These are phyloP conservation scores for Brachynemurus nebulosus DNA, from an alignment of 2,888 invertebrate genomes.

Conservation along the genomic window DNA sequence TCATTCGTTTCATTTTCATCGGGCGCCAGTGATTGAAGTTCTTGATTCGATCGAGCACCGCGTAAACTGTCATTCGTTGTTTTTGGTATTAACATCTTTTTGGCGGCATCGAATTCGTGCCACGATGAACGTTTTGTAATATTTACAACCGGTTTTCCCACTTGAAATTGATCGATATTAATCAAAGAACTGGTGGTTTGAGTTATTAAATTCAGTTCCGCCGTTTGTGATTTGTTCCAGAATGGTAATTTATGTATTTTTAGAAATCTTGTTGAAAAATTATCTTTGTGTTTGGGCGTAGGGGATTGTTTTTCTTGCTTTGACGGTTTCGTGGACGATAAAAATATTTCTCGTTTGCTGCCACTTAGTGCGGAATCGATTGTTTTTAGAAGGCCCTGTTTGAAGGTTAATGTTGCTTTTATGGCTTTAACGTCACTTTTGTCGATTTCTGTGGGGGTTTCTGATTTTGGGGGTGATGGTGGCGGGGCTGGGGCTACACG, in stretches of 20 bases:
- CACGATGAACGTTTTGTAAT: conserved; percentile 21
- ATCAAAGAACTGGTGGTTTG: not conserved
- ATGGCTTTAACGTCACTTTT: conserved; percentile 26
- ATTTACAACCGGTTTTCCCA: not conserved
- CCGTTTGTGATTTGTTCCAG: conserved; percentile 30
- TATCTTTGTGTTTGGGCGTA: not conserved
- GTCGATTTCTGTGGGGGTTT: not conserved
- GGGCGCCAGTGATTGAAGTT: not conserved
- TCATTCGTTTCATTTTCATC: not conserved
- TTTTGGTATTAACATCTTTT: not conserved
- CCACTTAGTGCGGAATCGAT: conserved; percentile 26
- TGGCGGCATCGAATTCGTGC: conserved; percentile 17
- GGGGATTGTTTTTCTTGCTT: conserved; percentile 32
- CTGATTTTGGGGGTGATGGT: not conserved
- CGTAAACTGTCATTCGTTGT: not conserved
- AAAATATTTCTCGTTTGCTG: conserved; percentile 25
- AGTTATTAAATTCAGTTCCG: too few species aligned
- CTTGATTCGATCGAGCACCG: not conserved
- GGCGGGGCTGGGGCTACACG: not conserved
- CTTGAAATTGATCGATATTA: conserved; percentile 1
- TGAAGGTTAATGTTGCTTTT: conserved; percentile 35
- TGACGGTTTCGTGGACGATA: conserved; percentile 14
- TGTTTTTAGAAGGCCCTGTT: conserved; percentile 31
- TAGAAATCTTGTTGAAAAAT: conserved; percentile 35
- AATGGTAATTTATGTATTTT: conserved; percentile 41